These are phyloP conservation scores for Rhinogobius similis DNA, from an alignment of 2,113 vertebrate genomes.

Conservation along the genomic window DNA sequence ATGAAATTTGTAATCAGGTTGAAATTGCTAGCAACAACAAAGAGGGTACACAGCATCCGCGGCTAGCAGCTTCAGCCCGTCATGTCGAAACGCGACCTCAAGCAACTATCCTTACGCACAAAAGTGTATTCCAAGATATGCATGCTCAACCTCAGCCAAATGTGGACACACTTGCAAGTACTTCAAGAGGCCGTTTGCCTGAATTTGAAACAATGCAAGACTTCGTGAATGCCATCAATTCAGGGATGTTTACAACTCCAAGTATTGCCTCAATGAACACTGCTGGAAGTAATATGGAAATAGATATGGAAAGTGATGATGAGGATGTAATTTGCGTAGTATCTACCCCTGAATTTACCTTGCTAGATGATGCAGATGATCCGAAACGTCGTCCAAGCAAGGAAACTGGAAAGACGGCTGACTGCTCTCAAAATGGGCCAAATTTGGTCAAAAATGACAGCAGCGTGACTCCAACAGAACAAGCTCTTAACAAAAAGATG, in stretches of 20 bases:
- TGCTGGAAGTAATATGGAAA: neutral
- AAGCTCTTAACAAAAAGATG: neutral
- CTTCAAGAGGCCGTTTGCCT: neutral
- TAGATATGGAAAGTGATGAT: neutral
- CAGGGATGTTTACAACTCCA: neutral
- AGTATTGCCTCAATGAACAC: neutral
- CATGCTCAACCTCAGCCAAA: neutral
- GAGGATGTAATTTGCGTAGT: neutral
- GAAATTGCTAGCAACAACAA: neutral
- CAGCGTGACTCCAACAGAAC: neutral
- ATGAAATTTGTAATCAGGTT: neutral
- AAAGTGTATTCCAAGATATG: neutral
- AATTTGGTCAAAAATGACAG: neutral
- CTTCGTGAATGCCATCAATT: neutral
- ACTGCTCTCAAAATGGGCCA: neutral
- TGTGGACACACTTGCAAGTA: neutral
- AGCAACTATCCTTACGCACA: neutral
- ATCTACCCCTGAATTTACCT: neutral
- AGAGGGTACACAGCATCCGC: neutral
- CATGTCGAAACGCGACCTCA: neutral
- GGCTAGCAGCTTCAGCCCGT: neutral
- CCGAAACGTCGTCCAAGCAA: neutral
- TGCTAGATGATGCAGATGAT: neutral
- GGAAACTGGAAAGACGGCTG: neutral
- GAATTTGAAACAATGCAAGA: neutral